Evolutionary conservation across 2,888 invertebrate genomes (phyloP).

Genomic region (Stramonita haemastoma): DNA sequence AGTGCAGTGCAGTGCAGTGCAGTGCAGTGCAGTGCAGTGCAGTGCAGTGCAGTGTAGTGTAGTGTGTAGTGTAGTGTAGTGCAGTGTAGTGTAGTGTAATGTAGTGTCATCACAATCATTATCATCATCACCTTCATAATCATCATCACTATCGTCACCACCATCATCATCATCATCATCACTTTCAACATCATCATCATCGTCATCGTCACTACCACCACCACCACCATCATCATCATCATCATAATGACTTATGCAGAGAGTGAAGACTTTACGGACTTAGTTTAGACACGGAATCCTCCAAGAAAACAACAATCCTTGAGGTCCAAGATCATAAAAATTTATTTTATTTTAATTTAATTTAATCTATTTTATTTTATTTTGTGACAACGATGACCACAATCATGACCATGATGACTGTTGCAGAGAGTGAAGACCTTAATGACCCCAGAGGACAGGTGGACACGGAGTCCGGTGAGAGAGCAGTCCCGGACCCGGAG

Average conservation of each 20-base stretch:
- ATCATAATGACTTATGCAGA: too few relatives aligned
- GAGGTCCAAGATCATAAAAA: background rate
- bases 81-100: background rate
- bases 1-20: too few relatives aligned
- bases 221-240: too few relatives aligned
- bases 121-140: background rate
- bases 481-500: background rate
- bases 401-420: background rate
- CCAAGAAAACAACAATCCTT: too few relatives aligned
- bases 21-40: too few relatives aligned
- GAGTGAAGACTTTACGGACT: too few relatives aligned
- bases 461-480: background rate
- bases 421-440: background rate
- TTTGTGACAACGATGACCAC: background rate
- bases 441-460: background rate
- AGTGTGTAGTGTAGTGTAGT: too few relatives aligned
- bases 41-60: too few relatives aligned
- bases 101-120: background rate
- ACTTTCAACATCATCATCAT: background rate
- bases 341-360: too few relatives aligned
- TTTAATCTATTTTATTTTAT: too few relatives aligned
- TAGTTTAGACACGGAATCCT: too few relatives aligned
- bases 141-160: background rate
- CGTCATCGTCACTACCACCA: too few relatives aligned
- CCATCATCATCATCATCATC: background rate